Base-by-base conservation (phyloP, 2,888 invertebrate genomes). In the Microplitis manilae region DNA sequence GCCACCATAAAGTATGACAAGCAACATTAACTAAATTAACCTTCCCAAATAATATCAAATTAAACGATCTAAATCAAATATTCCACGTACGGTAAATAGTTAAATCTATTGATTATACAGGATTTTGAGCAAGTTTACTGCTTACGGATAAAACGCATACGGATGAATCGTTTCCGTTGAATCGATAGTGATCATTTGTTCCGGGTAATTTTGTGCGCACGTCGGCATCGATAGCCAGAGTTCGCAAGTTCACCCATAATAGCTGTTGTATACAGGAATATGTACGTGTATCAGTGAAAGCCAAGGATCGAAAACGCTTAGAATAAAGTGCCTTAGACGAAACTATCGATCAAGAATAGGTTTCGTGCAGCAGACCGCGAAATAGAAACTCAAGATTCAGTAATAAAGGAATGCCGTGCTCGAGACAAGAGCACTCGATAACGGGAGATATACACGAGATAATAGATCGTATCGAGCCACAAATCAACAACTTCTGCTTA, bases 321-420 rank as follows among this genome's bases (percentile, higher is more conserved):
- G 50, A 73, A 73, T 68, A 71, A 76, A 76, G 15, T 59, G 59
- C 71, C 4, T 65, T 65, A 41, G 62, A 60, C 50, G 68, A 76
- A n/a, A 73, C 62, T 68, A 73, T 77, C 73, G 41, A 73, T 73
- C 73, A 77, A 62, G 68, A 65, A 62, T 68, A 68, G 41, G 62
- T 68, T 50, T 73, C 73, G 73, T 73, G 41, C 73, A 73, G 68
- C 73, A 77, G 68, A 77, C 77, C 77, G 69, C 77, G 64, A 76
- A 76, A 76, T 76, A 64, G 73, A 50, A 73, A 68, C 68, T 68
- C 67, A 50, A 68, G 64, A 61, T 61, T 30, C 68, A 60, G 50
- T 77, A 77, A 73, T 77, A 77, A 77, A 77, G 73, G 73, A 68
- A 73, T 77, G 69, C 72, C 72, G 67, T 69, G 62, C 77, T 77